A percentile compares a stretch with the other conserved stretches of the same genome.
Evolutionary conservation across 2,888 invertebrate genomes (phyloP).

Genomic region (Philereme vetulata): DNA sequence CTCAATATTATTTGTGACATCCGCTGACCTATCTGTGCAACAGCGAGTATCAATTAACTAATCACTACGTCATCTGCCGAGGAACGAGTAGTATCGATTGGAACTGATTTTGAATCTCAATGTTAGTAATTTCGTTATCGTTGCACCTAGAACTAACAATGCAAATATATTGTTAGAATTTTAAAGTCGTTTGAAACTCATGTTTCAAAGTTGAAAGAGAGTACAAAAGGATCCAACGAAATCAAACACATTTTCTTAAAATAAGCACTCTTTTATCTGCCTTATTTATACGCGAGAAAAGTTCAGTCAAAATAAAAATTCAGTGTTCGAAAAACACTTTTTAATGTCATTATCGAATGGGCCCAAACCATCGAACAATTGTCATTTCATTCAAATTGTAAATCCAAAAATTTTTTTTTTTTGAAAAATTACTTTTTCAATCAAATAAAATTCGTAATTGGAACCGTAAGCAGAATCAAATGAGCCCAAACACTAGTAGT

Average conservation of each 20-base stretch:
- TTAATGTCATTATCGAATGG: too few species aligned
- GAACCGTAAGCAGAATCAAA: too few species aligned
- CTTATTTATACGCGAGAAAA: too few species aligned
- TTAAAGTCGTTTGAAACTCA: not conserved
- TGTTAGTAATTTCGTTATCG: not conserved
- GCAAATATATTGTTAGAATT: not conserved
- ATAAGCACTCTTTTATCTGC: not conserved
- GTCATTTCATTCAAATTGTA: too few species aligned
- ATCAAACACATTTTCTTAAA: conserved; percentile 5
- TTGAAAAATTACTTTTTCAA: too few species aligned
- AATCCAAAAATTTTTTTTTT: too few species aligned
- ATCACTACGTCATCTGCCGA: conserved; percentile 8
- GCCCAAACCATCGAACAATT: too few species aligned
- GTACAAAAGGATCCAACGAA: conserved; percentile 1
- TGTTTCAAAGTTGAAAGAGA: not conserved
- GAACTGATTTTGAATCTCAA: not conserved
- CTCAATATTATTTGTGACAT: not conserved
- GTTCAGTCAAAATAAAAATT: too few species aligned
- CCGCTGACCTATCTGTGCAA: conserved; percentile 20
- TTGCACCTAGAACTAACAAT: not conserved
- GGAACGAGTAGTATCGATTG: not conserved
- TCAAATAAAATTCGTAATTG: too few species aligned
- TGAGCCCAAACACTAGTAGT: too few species aligned
- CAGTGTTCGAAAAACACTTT: too few species aligned
- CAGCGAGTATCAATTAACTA: conserved; percentile 5